Conservation (phyloP, 2,797 vertebrate species). For the Emys orbicularis region DNA sequence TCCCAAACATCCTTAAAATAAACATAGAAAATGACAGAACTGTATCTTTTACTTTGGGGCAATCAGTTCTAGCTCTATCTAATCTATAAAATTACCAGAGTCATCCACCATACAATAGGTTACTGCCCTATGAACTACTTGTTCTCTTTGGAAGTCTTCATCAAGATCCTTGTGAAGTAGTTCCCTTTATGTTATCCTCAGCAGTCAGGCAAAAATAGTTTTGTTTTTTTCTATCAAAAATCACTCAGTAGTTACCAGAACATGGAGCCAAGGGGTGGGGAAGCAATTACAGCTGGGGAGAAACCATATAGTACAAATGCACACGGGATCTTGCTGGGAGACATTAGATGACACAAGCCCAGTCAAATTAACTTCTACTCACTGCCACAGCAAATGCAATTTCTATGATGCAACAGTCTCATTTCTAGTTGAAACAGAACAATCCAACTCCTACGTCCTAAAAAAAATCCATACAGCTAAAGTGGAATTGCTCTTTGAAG, state of each 20-base stretch:
- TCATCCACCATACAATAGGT: neutral
- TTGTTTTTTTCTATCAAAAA: neutral
- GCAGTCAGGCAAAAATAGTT: neutral
- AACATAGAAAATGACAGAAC: neutral
- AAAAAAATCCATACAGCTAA: slow-evolving; percentile 40
- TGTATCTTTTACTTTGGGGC: fast-evolving
- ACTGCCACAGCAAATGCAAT: slow-evolving; percentile 68
- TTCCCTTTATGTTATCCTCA: neutral
- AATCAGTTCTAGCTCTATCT: neutral
- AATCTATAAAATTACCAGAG: neutral
- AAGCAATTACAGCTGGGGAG: neutral
- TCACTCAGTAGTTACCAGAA: neutral
- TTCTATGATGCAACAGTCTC: slow-evolving; percentile 73
- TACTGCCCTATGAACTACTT: neutral
- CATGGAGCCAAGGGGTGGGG: neutral
- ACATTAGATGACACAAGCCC: slow-evolving; percentile 63
- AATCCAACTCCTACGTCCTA: slow-evolving; percentile 74
- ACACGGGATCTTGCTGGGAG: slow-evolving; percentile 59
- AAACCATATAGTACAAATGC: neutral
- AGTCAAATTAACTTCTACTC: slow-evolving; percentile 67
- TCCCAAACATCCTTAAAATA: neutral
- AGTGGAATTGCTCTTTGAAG: slow-evolving; percentile 74
- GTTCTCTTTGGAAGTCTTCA: neutral
- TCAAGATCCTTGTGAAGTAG: neutral
- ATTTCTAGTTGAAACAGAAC: slow-evolving; percentile 76